Base-by-base conservation (phyloP, 2,888 invertebrate species). In the Koerneria pararmatus region DNA sequence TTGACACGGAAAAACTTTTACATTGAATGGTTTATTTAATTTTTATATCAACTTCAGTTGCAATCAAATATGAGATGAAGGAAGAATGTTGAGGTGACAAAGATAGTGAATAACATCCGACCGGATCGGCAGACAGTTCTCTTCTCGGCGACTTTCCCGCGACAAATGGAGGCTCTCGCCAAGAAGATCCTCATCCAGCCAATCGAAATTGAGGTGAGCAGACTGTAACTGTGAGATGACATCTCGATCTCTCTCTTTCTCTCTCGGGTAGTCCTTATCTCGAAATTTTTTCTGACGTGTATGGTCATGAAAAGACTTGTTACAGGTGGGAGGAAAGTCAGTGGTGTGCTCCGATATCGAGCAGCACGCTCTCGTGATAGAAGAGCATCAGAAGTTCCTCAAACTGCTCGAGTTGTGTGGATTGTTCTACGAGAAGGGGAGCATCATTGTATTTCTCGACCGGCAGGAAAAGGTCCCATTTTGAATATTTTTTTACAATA, bases 131-230 rank as follows among this genome's bases (percentile, higher is more conserved):
- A 99, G 85, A 95, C 95, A 0, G 97, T 99, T 19, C 91, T 98
- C 89, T 99, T 98, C 85, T 95, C 94, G 76, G 98, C 98, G 0
- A 98, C 98, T 0, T 99, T 99, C 84, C 98, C 98, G 0, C 88
- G 95, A 0, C 95, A 95, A 86, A 98, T 98, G 97, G 98, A 99
- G 85, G 97, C 95, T 0, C 86, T 99, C 15, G 98, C 98, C 0
- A 87, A 95, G 27, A 88, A 94, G 74, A 93, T 95, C 78, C 86
- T 99, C 5, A 91, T 90, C 75, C 91, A 92, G 84, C 98, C 98
- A 0, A 90, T 98, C 51, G 98, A 98, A 86, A 92, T 98, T 68
- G 58, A 70, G 64, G 73, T 68, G 11, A 49, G 34, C 62, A 53
- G n/a, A n/a, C n/a, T n/a, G n/a, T n/a, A n/a, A 3, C 27, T 62